Evolutionary conservation across 2,888 invertebrate genomes (phyloP).

Genomic region (Ptilodon capucinus): DNA sequence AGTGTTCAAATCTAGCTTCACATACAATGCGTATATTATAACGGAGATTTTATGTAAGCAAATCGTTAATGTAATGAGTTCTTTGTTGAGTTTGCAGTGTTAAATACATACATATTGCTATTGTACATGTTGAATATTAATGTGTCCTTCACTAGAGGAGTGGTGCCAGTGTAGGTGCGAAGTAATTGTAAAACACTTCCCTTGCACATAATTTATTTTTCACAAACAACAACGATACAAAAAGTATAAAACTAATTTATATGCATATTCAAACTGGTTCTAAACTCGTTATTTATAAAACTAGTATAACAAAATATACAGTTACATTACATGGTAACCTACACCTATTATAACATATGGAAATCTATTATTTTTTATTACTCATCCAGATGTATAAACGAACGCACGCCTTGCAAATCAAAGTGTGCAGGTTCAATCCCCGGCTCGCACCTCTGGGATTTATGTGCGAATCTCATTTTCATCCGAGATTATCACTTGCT

Average conservation of each 20-base stretch:
- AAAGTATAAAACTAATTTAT: background rate
- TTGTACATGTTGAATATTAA: background rate
- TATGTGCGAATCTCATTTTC: too few species aligned
- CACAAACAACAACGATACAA: background rate
- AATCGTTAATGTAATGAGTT: background rate
- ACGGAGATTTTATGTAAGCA: background rate
- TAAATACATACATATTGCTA: background rate
- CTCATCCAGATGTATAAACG: too few species aligned
- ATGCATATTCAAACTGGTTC: background rate
- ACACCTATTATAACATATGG: background rate
- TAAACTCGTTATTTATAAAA: background rate
- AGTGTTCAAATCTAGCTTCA: background rate
- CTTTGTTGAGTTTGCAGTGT: slow-evolving; percentile 5
- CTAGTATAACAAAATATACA: background rate
- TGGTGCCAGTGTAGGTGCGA: background rate
- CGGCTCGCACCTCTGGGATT: too few species aligned
- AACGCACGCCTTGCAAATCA: too few species aligned
- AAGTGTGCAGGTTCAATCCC: too few species aligned
- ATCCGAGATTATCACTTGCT: too few species aligned
- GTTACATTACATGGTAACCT: background rate
- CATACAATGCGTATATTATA: background rate
- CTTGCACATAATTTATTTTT: background rate
- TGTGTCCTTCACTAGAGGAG: background rate
- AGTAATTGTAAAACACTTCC: background rate
- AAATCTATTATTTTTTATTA: background rate